Base-by-base conservation (phyloP, 2,797 vertebrate species). In the Hybognathus amarus region DNA sequence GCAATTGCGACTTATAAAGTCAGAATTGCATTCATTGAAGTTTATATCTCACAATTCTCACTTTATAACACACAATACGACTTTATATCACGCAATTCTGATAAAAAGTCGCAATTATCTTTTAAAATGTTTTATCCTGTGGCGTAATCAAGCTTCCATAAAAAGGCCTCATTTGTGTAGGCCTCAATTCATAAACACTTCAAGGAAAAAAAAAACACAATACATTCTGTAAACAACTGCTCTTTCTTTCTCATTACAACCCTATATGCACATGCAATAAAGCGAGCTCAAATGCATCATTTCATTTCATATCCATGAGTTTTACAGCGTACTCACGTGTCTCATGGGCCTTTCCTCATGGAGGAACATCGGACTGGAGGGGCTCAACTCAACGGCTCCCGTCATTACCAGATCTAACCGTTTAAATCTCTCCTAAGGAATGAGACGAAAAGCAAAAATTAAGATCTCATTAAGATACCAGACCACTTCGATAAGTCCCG, bases 341-440 rank as follows among this genome's bases (percentile, higher is more conserved):
- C 97, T 91, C 54, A 93, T 93, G 4, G 96, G 96, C 24, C 91
- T 90, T 54, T 97, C 96, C 87, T 98, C 97, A 0, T 94, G 94
- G 71, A 98, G 96, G 79, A 98, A 92, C 88, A 97, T 93, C 4
- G 94, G 93, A 54, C 95, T 97, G 85, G 94, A 95, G 0, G 87
- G 73, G 0, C 90, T 89, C 80, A 94, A 90, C 84, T 97, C 94
- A 85, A 99, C 90, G 4, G 91, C 90, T 0, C 96, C 96, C 0
- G 89, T 85, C 0, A 85, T 89, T 38, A 94, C 90, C 70, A 99
- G 66, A 89, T 94, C 95, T 92, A 98, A 84, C 3, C 94, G 91
- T 88, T 91, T 95, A 93, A 97, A 98, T 88, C 90, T 95, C 88
- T 98, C 93, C 98, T 98, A 92, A 0, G 78, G 24, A 38, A 59